These are phyloP conservation scores for Aspidiotus destructor DNA, from an alignment of 2,888 invertebrate genomes.

Conservation along the genomic window DNA sequence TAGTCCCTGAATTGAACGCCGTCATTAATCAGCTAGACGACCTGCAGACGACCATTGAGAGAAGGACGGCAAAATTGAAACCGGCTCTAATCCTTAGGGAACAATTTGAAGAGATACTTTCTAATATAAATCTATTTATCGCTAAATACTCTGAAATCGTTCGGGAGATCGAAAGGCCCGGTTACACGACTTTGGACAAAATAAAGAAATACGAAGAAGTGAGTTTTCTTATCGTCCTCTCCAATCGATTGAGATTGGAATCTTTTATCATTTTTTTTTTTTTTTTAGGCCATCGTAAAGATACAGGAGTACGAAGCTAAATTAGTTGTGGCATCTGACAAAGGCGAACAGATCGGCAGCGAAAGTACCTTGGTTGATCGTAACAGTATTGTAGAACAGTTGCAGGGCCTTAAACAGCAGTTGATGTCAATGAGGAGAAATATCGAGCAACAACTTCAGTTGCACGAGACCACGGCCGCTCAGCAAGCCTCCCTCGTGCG, in stretches of 20 bases:
- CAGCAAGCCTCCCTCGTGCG: conserved; percentile 76
- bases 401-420: conserved; percentile 78
- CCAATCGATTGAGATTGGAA: neutral
- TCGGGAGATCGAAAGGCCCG: conserved; percentile 72
- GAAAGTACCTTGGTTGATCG: conserved; percentile 81
- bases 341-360: conserved; percentile 83
- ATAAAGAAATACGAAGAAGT: conserved; percentile 75
- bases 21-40: conserved; percentile 76
- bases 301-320: conserved; percentile 85
- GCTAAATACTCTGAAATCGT: conserved; percentile 77
- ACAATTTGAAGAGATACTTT: conserved; percentile 75
- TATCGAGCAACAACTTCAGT: conserved; percentile 75
- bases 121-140: conserved; percentile 79
- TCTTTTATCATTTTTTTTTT: neutral
- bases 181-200: conserved; percentile 71
- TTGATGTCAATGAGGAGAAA: conserved; percentile 57
- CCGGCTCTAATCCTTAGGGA: conserved; percentile 71
- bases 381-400: conserved; percentile 75
- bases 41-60: conserved; percentile 71
- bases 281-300: conserved; percentile 54
- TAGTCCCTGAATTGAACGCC: conserved; percentile 66
- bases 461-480: conserved; percentile 76
- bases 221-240: conserved; percentile 10
- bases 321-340: conserved; percentile 76
- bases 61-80: conserved; percentile 69